Conservation (phyloP, 2,888 invertebrate species). For the Itoplectis maculator region DNA sequence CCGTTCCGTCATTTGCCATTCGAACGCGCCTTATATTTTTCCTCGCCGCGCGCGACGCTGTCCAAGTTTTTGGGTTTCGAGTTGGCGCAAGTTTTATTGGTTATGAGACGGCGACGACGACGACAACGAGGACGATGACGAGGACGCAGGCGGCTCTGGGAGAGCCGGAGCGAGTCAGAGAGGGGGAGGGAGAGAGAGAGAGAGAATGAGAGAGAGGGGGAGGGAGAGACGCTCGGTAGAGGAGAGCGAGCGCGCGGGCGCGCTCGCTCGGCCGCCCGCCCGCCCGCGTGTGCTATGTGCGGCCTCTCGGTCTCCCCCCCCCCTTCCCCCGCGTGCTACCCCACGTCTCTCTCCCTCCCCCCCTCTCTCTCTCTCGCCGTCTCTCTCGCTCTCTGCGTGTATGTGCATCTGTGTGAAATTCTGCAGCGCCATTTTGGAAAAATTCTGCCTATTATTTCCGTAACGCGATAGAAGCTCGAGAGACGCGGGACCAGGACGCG, state of each 20-base stretch:
- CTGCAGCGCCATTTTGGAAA: constrained; percentile 84
- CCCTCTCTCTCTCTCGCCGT: not conserved
- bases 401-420: constrained; percentile 76
- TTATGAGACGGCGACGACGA: constrained; percentile 69
- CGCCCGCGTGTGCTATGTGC: constrained; percentile 24
- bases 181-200: constrained; percentile 48
- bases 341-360: not conserved
- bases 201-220: constrained; percentile 14
- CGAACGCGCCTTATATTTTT: too few species aligned
- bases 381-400: not conserved
- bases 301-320: constrained; percentile 2
- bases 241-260: constrained; percentile 49
- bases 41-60: not conserved
- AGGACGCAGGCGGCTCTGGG: too few species aligned
- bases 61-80: not conserved
- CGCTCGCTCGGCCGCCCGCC: constrained; percentile 54
- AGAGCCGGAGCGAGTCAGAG: not conserved
- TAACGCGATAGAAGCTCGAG: constrained; percentile 61
- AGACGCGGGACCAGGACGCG: constrained; percentile 59
- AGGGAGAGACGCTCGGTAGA: too few species aligned
- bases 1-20: too few species aligned
- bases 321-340: not conserved
- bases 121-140: too few species aligned
- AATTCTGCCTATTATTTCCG: constrained; percentile 76
- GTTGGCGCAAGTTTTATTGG: constrained; percentile 67